Evolutionary conservation across 2,797 vertebrate species (phyloP).

Genomic region (Ciconia nigra): DNA sequence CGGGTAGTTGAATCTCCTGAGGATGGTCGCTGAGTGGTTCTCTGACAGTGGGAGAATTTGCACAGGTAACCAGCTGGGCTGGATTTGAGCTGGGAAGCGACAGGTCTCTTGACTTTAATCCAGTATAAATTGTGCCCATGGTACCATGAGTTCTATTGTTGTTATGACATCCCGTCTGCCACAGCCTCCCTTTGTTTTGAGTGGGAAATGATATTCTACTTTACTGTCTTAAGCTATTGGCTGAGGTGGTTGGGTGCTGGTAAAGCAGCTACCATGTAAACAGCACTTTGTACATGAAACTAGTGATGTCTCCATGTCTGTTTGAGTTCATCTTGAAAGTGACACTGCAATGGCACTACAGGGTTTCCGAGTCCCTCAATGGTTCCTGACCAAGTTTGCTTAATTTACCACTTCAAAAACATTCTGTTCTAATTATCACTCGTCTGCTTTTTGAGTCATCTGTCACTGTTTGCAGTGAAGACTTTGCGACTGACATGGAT

Average conservation of each 20-base stretch:
- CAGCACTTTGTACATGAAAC: fast-evolving
- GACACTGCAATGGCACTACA: not conserved
- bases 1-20: fast-evolving
- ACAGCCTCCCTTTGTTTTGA: not conserved
- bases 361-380: not conserved
- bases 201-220: not conserved
- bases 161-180: not conserved
- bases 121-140: not conserved
- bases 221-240: not conserved
- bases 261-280: fast-evolving
- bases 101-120: not conserved
- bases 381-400: conserved; percentile 11
- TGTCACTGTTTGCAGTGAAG: conserved; percentile 33
- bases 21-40: fast-evolving
- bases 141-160: not conserved
- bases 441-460: not conserved
- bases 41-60: fast-evolving
- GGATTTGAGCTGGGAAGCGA: not conserved
- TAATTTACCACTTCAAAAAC: conserved; percentile 29
- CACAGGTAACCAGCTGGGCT: not conserved
- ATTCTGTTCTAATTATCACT: conserved; percentile 34
- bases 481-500: not conserved
- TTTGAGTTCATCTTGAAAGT: not conserved
- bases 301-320: fast-evolving
- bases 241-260: not conserved